Percentiles rank a stretch among this genome's conserved stretches.
These are phyloP conservation scores for Diogma glabrata DNA, from an alignment of 2,888 invertebrate species.

Conservation along the genomic window DNA sequence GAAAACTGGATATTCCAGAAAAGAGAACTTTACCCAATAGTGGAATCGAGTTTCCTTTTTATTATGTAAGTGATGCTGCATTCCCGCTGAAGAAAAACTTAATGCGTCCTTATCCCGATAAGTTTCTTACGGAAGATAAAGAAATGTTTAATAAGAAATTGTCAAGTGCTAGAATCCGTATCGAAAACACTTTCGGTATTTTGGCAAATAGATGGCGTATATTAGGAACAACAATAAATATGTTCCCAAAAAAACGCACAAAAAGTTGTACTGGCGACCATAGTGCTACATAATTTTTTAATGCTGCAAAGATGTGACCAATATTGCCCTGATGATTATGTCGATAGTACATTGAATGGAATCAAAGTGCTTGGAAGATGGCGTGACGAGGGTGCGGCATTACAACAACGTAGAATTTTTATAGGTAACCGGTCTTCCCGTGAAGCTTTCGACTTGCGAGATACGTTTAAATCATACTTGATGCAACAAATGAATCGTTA, in stretches of 20 bases:
- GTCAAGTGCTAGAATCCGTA: slow-evolving; percentile 8
- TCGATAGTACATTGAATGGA: neutral
- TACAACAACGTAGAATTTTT: too few species aligned
- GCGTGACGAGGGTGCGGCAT: too few species aligned
- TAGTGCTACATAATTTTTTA: slow-evolving; percentile 16
- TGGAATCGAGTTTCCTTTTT: slow-evolving; percentile 9
- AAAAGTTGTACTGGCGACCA: slow-evolving; percentile 13
- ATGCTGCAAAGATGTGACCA: neutral
- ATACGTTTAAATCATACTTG: too few species aligned
- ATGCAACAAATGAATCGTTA: too few species aligned
- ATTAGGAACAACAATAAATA: neutral
- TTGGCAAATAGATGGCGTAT: neutral
- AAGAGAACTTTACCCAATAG: neutral
- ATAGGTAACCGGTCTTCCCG: too few species aligned
- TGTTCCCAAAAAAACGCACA: neutral
- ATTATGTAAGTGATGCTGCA: slow-evolving; percentile 13
- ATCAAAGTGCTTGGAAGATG: too few species aligned
- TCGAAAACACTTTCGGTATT: slow-evolving; percentile 14
- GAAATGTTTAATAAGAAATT: slow-evolving; percentile 12
- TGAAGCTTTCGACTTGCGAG: too few species aligned
- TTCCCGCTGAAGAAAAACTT: slow-evolving; percentile 12
- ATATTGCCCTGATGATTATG: slow-evolving; percentile 4
- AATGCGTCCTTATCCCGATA: slow-evolving; percentile 14
- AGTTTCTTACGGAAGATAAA: neutral
- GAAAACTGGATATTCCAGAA: neutral